Conservation (phyloP, 2,888 invertebrate genomes). For the Julus scandinavius region DNA sequence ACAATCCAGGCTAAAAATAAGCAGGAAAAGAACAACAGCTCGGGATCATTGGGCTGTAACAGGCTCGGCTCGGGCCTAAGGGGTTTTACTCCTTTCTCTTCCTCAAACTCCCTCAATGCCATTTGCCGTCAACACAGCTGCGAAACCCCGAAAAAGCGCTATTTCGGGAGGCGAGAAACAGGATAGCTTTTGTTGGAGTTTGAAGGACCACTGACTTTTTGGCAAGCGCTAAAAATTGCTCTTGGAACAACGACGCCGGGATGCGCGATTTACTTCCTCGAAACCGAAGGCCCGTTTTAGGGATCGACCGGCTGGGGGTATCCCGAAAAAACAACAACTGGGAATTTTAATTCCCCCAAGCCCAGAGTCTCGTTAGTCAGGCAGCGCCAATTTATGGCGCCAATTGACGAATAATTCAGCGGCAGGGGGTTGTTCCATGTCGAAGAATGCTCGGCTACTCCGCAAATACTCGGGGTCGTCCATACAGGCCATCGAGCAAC, state of each 20-base stretch:
- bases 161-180: constrained; percentile 11
- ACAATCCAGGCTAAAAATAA: not conserved
- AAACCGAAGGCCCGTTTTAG: not conserved
- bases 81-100: not conserved
- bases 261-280: not conserved
- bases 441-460: not conserved
- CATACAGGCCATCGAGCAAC: no score
- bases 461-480: not conserved
- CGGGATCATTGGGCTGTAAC: not conserved
- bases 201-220: constrained; percentile 28
- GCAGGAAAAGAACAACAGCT: not conserved
- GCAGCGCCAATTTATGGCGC: constrained; percentile 2
- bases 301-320: constrained; percentile 4
- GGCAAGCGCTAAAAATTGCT: constrained; percentile 14
- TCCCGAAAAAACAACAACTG: not conserved
- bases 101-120: constrained; percentile 17
- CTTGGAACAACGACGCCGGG: constrained; percentile 7
- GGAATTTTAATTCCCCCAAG: not conserved
- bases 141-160: not conserved
- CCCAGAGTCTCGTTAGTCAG: not conserved
- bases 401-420: constrained; percentile 19
- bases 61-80: not conserved
- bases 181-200: constrained; percentile 27
- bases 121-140: constrained; percentile 5
- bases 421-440: not conserved